Percentiles rank a stretch among this genome's conserved stretches.
These are phyloP conservation scores for Sarcophaga peregrina DNA, from an alignment of 1,140 invertebrate genomes.

Conservation along the genomic window DNA sequence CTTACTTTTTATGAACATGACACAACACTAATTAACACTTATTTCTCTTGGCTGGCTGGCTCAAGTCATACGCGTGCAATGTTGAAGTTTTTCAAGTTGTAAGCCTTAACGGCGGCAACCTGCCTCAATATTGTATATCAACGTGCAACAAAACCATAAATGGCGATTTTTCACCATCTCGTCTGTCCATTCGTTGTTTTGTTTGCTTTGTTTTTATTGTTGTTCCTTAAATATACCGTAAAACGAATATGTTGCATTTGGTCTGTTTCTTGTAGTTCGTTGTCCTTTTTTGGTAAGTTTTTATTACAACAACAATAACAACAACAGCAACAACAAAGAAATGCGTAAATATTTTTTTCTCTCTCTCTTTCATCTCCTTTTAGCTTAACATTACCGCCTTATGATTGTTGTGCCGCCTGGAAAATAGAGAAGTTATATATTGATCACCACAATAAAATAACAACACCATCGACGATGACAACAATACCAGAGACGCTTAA, in stretches of 20 bases:
- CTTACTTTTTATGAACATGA: neutral
- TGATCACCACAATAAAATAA: neutral
- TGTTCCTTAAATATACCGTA: neutral
- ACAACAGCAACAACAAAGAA: neutral
- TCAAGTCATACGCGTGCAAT: conserved; percentile 26
- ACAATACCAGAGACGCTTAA: neutral
- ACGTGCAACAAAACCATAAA: neutral
- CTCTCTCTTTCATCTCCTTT: neutral
- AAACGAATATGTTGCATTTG: neutral
- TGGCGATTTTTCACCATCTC: neutral
- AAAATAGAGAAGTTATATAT: conserved; percentile 23
- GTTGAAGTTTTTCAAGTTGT: neutral
- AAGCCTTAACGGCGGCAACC: neutral
- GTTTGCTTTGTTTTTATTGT: neutral
- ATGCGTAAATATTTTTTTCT: neutral
- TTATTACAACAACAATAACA: neutral
- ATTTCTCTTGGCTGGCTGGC: neutral
- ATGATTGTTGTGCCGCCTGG: conserved; percentile 9
- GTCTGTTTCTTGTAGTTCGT: neutral
- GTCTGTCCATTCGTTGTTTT: neutral
- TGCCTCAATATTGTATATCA: conserved; percentile 1
- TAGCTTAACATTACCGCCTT: neutral
- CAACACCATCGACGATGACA: neutral
- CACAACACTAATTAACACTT: conserved; percentile 27
- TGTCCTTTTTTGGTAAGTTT: conserved; percentile 20